Evolutionary conservation across 2,113 vertebrate species (phyloP), one percentile per base, ranked within the genome.

Genomic region (Centropus bengalensis): DNA sequence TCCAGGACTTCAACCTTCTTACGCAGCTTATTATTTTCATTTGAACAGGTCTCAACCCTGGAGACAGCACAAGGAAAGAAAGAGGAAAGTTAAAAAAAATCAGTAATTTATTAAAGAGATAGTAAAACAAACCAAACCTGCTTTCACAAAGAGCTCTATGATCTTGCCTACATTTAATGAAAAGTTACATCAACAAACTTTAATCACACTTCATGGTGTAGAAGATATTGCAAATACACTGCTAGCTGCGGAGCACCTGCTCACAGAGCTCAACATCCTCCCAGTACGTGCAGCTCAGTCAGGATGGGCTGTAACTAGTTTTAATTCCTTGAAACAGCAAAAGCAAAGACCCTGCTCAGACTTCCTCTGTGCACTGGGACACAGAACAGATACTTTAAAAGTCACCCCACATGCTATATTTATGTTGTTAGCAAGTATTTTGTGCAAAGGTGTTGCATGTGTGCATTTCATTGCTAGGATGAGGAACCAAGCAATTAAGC

Each of bases 1-100:
- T 99, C 99, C 84, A 99, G 98, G 64, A 98, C 99, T 91, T 99
- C 99, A 30, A 99, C 99, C 96, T 99, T 99, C 96, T 99, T 98
- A 93, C 99, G 98, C 59, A 99, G 98, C 91, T 99, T 99, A 62
- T 95, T 97, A 95, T 99, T 99, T 97, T 99, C 99, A 12, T 98
- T 99, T 77, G 99, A 99, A 96, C 99, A 99, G 30, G 97, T 99
- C 96, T 99, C 99, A 96, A 99, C 99, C 98, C 99, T 99, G 75
- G n/a, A 82, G 33, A 55, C 40, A 66, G 40, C 16, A 97, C 66
- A 54, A 60, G 14, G 42, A 82, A 82, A 77, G 52, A 66, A 75
- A 64, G 12, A 73, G 16, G 45, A 88, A 79, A 6, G 9, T 23
- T 38, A 85, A 91, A 63, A 60, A n/a, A 38, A 32, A 40, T 10